These are phyloP conservation scores for Drosophila kohkoa DNA, from an alignment of 1,140 invertebrate genomes.

Conservation along the genomic window DNA sequence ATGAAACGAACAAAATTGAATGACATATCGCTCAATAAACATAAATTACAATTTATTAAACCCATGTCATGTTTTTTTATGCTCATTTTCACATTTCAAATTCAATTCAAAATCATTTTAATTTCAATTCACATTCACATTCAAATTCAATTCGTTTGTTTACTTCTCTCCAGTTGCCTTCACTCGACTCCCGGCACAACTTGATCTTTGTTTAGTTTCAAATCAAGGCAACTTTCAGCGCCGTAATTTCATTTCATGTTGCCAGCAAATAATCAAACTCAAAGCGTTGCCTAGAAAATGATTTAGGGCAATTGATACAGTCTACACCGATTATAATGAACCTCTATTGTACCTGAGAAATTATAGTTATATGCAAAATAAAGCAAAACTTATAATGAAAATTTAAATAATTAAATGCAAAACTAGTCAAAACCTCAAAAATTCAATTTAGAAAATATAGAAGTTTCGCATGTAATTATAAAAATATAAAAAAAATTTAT, in stretches of 20 bases:
- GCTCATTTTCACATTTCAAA: conserved; percentile 56
- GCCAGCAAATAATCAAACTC: conserved; percentile 3
- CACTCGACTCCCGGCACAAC: conserved; percentile 6
- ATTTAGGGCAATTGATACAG: conserved; percentile 10
- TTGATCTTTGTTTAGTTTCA: conserved; percentile 24
- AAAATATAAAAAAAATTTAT: too few species aligned
- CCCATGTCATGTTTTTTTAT: conserved; percentile 64
- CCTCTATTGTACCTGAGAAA: background rate
- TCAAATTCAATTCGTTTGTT: conserved; percentile 56
- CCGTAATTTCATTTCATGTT: conserved; percentile 12
- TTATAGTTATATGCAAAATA: too few species aligned
- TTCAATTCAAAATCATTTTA: conserved; percentile 54
- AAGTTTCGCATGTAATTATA: too few species aligned
- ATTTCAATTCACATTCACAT: conserved; percentile 28
- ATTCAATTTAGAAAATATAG: too few species aligned
- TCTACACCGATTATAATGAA: background rate
- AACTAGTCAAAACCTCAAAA: too few species aligned
- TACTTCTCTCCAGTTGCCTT: conserved; percentile 24
- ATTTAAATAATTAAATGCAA: too few species aligned
- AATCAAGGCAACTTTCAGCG: conserved; percentile 31
- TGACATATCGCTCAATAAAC: conserved; percentile 80
- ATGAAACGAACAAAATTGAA: conserved; percentile 37
- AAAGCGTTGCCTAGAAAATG: conserved; percentile 16
- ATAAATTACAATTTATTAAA: conserved; percentile 82
- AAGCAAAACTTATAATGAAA: background rate